Percentiles rank a stretch among this genome's conserved stretches.
phyloP scores from a whole-genome alignment of 2,797 vertebrate species.

The Oceanodroma leucorhoa region DNA sequence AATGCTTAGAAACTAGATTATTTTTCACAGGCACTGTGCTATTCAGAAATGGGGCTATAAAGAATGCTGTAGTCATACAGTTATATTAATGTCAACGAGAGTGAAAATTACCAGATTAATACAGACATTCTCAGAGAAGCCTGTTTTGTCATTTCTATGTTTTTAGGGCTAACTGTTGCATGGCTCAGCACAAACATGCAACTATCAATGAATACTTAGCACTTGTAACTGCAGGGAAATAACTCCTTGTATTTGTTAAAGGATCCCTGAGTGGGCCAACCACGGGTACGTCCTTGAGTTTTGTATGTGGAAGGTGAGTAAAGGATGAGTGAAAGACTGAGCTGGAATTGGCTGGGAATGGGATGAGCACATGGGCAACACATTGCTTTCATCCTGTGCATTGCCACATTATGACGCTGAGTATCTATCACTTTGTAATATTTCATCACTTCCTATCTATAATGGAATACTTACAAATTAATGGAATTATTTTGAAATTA shows the following conservation, averaged over 20 bases:
- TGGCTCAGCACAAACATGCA: neutral
- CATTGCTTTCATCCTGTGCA: neutral
- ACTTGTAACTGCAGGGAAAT: neutral
- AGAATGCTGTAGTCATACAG: neutral
- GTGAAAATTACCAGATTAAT: neutral
- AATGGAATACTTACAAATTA: neutral
- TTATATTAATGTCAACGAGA: neutral
- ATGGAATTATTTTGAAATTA: neutral
- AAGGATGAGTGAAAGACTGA: neutral
- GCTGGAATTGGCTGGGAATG: neutral
- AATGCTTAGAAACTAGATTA: neutral
- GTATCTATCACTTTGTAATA: neutral
- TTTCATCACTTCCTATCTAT: neutral
- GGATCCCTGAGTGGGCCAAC: neutral
- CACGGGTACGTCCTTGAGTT: neutral
- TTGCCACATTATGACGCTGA: neutral
- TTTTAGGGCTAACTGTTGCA: neutral
- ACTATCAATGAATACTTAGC: neutral
- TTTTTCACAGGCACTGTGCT: neutral
- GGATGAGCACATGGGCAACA: neutral
- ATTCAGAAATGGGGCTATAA: neutral
- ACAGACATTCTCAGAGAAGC: neutral
- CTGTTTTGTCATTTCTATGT: neutral
- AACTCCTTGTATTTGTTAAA: neutral
- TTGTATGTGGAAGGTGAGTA: neutral